Evolutionary conservation across 2,888 invertebrate species (phyloP).

Genomic region (Chydorus sphaericus): DNA sequence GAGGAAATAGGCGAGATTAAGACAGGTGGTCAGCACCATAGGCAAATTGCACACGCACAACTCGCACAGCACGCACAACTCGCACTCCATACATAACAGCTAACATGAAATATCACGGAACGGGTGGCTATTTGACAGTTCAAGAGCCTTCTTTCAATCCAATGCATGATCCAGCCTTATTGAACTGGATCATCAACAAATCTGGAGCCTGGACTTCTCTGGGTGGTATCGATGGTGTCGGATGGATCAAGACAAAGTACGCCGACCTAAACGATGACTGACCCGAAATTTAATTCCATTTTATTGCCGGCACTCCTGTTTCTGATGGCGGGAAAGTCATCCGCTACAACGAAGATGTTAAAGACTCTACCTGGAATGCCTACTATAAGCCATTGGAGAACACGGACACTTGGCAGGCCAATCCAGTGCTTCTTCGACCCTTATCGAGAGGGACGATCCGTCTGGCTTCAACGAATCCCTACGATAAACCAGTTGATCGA

Average conservation of each 20-base stretch:
- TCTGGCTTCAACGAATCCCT: slow-evolving; percentile 45
- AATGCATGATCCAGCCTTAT: slow-evolving; percentile 26
- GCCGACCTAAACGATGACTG: slow-evolving; percentile 56
- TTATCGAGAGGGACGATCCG: slow-evolving; percentile 50
- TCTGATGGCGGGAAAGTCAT: slow-evolving; percentile 71
- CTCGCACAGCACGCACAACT: slow-evolving; percentile 73
- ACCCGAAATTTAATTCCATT: slow-evolving; percentile 79
- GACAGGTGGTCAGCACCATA: slow-evolving; percentile 80
- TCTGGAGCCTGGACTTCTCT: slow-evolving; percentile 70
- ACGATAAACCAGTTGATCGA: slow-evolving; percentile 30
- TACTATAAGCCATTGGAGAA: slow-evolving; percentile 38
- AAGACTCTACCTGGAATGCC: slow-evolving; percentile 18
- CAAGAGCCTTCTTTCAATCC: slow-evolving; percentile 59
- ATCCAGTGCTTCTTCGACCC: slow-evolving; percentile 47
- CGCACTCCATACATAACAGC: slow-evolving; percentile 70
- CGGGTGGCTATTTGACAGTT: slow-evolving; percentile 66
- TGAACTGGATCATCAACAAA: slow-evolving; percentile 67
- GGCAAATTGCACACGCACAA: slow-evolving; percentile 65
- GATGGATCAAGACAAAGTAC: slow-evolving; percentile 69
- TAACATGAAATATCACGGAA: slow-evolving; percentile 57
- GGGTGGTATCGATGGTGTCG: slow-evolving; percentile 58
- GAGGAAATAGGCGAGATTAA: slow-evolving; percentile 75
- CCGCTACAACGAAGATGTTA: slow-evolving; percentile 28
- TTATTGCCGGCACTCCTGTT: slow-evolving; percentile 67
- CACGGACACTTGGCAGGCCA: slow-evolving; percentile 44